Evolutionary conservation across 2,888 invertebrate species (phyloP).

Genomic region (Andricus quercusramuli): DNA sequence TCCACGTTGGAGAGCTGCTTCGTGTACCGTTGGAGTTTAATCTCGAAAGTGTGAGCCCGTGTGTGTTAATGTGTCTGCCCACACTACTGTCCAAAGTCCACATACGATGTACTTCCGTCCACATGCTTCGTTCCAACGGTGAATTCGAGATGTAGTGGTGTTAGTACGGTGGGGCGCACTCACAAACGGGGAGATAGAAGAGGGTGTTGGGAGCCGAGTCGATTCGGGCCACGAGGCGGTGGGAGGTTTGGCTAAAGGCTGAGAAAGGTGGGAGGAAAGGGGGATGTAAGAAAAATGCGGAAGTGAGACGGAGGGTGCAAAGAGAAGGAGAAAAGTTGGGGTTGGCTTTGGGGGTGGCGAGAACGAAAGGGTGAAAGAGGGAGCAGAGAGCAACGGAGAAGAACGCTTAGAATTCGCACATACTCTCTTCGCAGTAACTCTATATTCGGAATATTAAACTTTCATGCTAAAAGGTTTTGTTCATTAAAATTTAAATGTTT

Average conservation of each 20-base stretch:
- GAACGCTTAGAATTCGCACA: constrained; percentile 21
- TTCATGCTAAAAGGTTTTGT: neutral
- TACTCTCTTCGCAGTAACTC: constrained; percentile 52
- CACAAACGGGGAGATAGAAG: constrained; percentile 21
- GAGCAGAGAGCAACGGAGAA: neutral
- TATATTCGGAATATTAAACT: constrained; percentile 28
- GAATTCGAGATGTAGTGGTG: constrained; percentile 12
- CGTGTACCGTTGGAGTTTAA: constrained; percentile 72
- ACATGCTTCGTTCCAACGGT: neutral
- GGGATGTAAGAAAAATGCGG: constrained; percentile 71
- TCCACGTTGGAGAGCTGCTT: constrained; percentile 60
- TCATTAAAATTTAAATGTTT: neutral
- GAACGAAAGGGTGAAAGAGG: constrained; percentile 37
- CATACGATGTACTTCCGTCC: constrained; percentile 36
- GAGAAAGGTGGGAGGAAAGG: constrained; percentile 54
- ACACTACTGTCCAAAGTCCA: constrained; percentile 1
- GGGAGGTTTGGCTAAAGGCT: constrained; percentile 50
- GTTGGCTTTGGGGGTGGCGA: constrained; percentile 1
- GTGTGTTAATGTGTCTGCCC: constrained; percentile 36
- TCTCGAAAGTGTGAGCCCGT: constrained; percentile 60
- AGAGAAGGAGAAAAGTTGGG: constrained; percentile 39
- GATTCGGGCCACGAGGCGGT: constrained; percentile 49
- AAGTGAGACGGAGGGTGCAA: constrained; percentile 53
- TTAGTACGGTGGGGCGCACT: constrained; percentile 30
- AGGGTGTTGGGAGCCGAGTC: constrained; percentile 52